Evolutionary conservation across 2,113 vertebrate species (phyloP).

Genomic region (Pseudorhombus dupliciocellatus): DNA sequence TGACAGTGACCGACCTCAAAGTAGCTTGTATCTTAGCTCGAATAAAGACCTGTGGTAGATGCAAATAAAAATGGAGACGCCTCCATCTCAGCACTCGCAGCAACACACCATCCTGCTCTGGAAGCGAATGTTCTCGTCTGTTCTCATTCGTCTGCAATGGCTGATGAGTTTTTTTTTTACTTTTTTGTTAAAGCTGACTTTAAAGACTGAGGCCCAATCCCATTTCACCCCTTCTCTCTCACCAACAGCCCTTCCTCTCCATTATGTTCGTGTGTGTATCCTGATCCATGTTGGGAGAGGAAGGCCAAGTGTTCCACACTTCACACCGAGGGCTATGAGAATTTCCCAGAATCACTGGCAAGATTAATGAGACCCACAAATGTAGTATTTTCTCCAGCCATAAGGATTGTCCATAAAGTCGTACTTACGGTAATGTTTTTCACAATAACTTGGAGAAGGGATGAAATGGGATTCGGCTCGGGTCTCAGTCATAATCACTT

Average conservation of each 20-base stretch:
- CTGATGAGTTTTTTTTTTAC: background rate
- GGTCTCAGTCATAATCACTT: background rate
- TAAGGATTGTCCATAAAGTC: too few relatives aligned
- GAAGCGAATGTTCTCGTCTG: background rate
- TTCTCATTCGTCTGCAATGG: background rate
- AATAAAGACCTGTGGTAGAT: background rate
- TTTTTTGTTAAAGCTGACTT: constrained; percentile 11
- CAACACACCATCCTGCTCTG: background rate
- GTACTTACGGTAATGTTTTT: too few relatives aligned
- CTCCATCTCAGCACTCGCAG: background rate
- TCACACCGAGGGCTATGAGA: too few relatives aligned
- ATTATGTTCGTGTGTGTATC: too few relatives aligned
- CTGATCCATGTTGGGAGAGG: too few relatives aligned
- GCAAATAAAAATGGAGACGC: background rate
- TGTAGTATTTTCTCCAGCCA: too few relatives aligned
- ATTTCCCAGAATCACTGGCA: too few relatives aligned
- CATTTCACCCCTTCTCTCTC: background rate
- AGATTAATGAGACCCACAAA: too few relatives aligned
- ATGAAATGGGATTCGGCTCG: too few relatives aligned
- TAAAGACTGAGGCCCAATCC: background rate
- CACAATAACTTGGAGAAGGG: too few relatives aligned
- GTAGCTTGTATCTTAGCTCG: background rate
- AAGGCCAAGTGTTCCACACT: too few relatives aligned
- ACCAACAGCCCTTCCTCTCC: too few relatives aligned
- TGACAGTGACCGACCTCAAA: background rate